Conservation (phyloP, 2,797 vertebrate species). For the Halcyon badia region DNA sequence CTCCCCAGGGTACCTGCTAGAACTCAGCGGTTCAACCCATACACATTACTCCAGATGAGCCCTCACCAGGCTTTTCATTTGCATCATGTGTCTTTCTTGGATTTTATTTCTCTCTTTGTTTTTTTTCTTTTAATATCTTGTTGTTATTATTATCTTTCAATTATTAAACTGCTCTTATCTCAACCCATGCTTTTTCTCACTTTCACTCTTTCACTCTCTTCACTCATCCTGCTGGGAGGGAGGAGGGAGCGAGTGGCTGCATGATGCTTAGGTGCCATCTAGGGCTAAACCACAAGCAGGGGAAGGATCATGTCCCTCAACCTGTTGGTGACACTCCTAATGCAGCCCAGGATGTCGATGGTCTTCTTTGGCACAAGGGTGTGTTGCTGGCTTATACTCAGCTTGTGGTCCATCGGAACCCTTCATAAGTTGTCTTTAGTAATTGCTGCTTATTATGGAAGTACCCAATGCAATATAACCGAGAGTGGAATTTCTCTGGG, state of each 20-base stretch:
- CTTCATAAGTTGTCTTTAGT: neutral
- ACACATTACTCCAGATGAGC: neutral
- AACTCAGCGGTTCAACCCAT: neutral
- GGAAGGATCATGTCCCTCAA: neutral
- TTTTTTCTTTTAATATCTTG: neutral
- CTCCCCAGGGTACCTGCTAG: neutral
- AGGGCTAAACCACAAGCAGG: neutral
- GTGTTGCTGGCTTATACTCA: neutral
- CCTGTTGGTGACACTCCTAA: neutral
- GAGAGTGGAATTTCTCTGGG: neutral
- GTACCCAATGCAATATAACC: neutral
- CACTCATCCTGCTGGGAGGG: neutral
- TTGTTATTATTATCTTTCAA: neutral
- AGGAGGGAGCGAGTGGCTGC: neutral
- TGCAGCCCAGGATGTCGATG: neutral
- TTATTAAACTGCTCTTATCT: neutral
- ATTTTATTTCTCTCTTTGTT: neutral
- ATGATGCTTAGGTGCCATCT: neutral
- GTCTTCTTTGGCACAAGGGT: neutral
- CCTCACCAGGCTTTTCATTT: neutral
- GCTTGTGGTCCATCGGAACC: neutral
- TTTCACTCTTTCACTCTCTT: neutral
- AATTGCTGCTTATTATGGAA: neutral
- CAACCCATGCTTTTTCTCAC: neutral
- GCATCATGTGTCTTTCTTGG: neutral